These are phyloP conservation scores for Periphyllus acericola DNA, from an alignment of 2,888 invertebrate species.

Conservation along the genomic window DNA sequence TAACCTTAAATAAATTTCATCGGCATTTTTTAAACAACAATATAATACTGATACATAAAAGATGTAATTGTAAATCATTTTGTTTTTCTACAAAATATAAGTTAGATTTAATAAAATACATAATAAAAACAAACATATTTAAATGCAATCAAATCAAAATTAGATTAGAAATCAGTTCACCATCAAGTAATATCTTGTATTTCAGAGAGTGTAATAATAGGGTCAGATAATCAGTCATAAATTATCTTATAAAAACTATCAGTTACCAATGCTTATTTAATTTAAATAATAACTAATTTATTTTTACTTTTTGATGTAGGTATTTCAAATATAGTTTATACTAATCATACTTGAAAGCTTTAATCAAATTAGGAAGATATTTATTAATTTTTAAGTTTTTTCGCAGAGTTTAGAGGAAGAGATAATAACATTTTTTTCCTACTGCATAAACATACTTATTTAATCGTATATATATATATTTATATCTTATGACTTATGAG, in stretches of 20 bases:
- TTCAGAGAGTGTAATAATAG: neutral
- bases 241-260: slow-evolving; percentile 1
- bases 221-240: neutral
- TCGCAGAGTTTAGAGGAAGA: no score
- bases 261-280: slow-evolving; percentile 17
- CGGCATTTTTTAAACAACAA: neutral
- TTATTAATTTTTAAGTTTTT: no score
- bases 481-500: no score
- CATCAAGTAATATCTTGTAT: neutral
- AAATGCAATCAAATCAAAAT: slow-evolving; percentile 18
- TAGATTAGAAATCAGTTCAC: slow-evolving; percentile 12
- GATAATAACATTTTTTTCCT: no score
- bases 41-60: neutral
- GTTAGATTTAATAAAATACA: neutral
- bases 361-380: neutral
- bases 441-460: no score
- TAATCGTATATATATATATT: no score
- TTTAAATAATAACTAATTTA: neutral
- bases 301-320: neutral
- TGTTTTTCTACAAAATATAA: neutral
- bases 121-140: slow-evolving; percentile 33
- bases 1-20: neutral
- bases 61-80: neutral
- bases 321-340: neutral
- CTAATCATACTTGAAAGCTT: neutral